Evolutionary conservation across 2,113 vertebrate genomes (phyloP), one percentile per base, ranked within the genome.

Genomic region (Nothocercus nigrocapillus): DNA sequence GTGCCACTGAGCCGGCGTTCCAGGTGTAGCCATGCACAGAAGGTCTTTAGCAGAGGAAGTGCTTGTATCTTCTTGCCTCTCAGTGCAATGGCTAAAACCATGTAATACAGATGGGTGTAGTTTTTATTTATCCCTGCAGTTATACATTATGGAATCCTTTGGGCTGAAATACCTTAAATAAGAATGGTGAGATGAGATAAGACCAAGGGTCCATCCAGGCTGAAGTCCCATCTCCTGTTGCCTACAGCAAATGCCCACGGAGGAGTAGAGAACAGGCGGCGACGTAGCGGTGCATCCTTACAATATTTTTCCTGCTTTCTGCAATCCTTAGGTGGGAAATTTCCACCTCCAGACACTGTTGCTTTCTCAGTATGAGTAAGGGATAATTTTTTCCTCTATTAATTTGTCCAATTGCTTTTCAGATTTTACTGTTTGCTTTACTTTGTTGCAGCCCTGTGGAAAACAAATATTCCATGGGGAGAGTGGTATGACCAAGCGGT

Each of bases 191-290:
- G 69, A 36, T 79, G 84, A 42, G 70, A 13, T 0, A 4, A 27
- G 44, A 45, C 63, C 5, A 1, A 19, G 68, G 73, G 28, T 21
- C 21, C 34, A 1, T 6, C 14, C 4, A 1, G 59, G 66, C 70
- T 82, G 66, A 64, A 47, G 27, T 36, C 34, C 17, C 0, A 0
- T 32, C 45, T 34, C 56, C 36, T 3, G 59, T n/a, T 77, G 53
- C 83, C 63, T 19, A 0, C 72, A 77, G 66, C 32, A 13, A 0
- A 3, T 28, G 32, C 47, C 28, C 56, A 22, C 38, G 17, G 44
- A 56, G 77, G 30, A 88, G 59, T 72, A 85, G 69, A 64, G 56
- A 28, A 18, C 38, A 28, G 63, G 13, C 7, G 21, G 6, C 4
- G 0, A 0, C 34, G 17, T 9, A 3, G 22, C 40, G 69, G 2